A percentile compares a stretch with the other conserved stretches of the same genome.
Conservation (phyloP, 2,797 vertebrate species). For the Hyperoplus lanceolatus region DNA sequence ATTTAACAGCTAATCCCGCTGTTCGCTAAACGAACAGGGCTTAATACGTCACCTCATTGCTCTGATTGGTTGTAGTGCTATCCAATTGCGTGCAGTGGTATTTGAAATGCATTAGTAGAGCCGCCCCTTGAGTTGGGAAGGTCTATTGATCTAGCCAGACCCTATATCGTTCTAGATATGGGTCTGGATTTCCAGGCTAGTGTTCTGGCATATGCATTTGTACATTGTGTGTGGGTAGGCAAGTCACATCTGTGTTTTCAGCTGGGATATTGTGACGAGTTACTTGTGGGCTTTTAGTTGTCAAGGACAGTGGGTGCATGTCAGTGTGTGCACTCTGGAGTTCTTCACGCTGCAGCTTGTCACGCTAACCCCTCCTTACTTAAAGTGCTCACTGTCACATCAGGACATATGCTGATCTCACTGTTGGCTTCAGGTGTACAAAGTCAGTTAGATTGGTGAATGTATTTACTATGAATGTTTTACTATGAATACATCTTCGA, state of each 20-base stretch:
- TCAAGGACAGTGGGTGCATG: constrained; percentile 74
- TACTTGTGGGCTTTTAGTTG: constrained; percentile 74
- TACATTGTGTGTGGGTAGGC: constrained; percentile 49
- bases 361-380: constrained; percentile 72
- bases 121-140: no score
- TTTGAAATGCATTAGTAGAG: no score
- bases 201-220: constrained; percentile 17
- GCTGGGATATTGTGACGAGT: constrained; percentile 67
- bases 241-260: constrained; percentile 62
- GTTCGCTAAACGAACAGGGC: no score
- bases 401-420: constrained; percentile 56
- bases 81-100: no score
- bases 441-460: background rate
- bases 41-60: no score
- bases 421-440: constrained; percentile 45
- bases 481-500: no score
- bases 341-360: constrained; percentile 70
- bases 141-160: no score
- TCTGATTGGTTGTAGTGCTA: no score
- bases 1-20: no score
- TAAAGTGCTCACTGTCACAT: constrained; percentile 71
- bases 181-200: background rate
- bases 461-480: no score
- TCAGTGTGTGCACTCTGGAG: constrained; percentile 67
- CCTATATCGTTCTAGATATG: background rate